These are phyloP conservation scores for Drosophila nigricruria DNA, from an alignment of 2,888 invertebrate genomes.

Conservation along the genomic window DNA sequence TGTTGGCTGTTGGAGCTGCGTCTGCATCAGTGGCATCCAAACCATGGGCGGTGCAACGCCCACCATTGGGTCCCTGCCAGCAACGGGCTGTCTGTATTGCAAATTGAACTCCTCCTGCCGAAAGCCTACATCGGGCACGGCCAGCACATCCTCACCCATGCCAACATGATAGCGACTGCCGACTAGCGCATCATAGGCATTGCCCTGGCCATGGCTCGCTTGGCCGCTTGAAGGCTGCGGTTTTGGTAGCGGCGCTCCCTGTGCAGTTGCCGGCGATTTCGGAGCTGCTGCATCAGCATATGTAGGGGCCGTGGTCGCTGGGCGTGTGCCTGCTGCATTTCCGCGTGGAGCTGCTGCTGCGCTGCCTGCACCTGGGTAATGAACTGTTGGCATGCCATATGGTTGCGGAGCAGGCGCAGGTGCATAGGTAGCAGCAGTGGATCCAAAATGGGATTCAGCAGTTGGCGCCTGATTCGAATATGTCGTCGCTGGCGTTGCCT, in stretches of 20 bases:
- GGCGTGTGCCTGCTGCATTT: conserved; percentile 53
- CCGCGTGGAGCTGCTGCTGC: conserved; percentile 50
- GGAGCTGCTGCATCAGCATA: conserved; percentile 63
- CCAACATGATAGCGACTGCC: conserved; percentile 37
- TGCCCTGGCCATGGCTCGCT: conserved; percentile 9
- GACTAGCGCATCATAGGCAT: conserved; percentile 16
- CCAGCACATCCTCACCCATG: conserved; percentile 50
- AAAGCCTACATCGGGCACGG: conserved; percentile 54
- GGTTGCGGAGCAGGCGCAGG: conserved; percentile 58
- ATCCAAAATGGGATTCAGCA: conserved; percentile 26
- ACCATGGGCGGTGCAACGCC: conserved; percentile 36
- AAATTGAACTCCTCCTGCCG: conserved; percentile 47
- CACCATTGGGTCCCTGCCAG: conserved; percentile 15
- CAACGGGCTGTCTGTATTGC: conserved; percentile 32
- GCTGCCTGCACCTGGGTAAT: conserved; percentile 60
- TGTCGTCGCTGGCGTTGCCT: conserved; percentile 27
- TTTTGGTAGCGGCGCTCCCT: conserved; percentile 10
- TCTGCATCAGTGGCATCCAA: conserved; percentile 32
- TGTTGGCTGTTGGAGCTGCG: conserved; percentile 31
- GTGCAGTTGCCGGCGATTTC: conserved; percentile 36
- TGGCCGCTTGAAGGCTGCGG: conserved; percentile 18
- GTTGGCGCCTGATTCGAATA: conserved; percentile 37
- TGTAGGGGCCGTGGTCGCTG: conserved; percentile 67
- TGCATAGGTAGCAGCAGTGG: conserved; percentile 50
- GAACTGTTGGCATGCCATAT: conserved; percentile 60